These are phyloP conservation scores for Aporophyla lueneburgensis DNA, from an alignment of 2,888 invertebrate genomes.

Conservation along the genomic window DNA sequence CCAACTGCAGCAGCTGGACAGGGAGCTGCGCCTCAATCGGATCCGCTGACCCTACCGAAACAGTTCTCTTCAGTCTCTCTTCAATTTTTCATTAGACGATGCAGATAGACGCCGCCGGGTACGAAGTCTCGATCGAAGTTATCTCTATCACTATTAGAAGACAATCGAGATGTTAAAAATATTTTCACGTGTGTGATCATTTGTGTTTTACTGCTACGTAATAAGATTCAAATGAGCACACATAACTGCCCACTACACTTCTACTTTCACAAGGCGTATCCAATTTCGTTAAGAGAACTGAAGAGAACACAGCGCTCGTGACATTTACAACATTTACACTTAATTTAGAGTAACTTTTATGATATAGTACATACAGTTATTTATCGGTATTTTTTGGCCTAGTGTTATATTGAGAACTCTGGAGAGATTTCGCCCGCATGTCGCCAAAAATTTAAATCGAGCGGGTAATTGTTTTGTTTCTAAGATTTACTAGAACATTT, in stretches of 20 bases:
- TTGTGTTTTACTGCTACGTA: slow-evolving; percentile 16
- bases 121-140: slow-evolving; percentile 83
- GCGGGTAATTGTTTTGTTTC: slow-evolving; percentile 39
- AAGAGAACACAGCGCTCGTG: slow-evolving; percentile 39
- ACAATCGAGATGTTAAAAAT: slow-evolving; percentile 6
- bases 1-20: slow-evolving; percentile 93
- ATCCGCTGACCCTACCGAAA: slow-evolving; percentile 84
- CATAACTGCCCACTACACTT: slow-evolving; percentile 7
- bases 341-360: slow-evolving; percentile 55
- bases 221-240: slow-evolving; percentile 32
- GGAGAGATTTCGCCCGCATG: slow-evolving; percentile 28
- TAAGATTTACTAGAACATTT: slow-evolving; percentile 29
- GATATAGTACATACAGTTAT: slow-evolving; percentile 43
- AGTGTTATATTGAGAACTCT: slow-evolving; percentile 42
- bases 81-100: slow-evolving; percentile 75
- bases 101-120: slow-evolving; percentile 76
- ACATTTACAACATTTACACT: slow-evolving; percentile 50
- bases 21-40: slow-evolving; percentile 90
- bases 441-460: slow-evolving; percentile 42
- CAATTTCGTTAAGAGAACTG: slow-evolving; percentile 41
- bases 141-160: slow-evolving; percentile 71
- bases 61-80: slow-evolving; percentile 76
- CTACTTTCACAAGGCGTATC: slow-evolving; percentile 33
- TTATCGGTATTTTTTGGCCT: slow-evolving; percentile 46
- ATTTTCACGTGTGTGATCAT: slow-evolving; percentile 11